phyloP scores from a whole-genome alignment of 23 tunicate species.

The Styela clava region DNA sequence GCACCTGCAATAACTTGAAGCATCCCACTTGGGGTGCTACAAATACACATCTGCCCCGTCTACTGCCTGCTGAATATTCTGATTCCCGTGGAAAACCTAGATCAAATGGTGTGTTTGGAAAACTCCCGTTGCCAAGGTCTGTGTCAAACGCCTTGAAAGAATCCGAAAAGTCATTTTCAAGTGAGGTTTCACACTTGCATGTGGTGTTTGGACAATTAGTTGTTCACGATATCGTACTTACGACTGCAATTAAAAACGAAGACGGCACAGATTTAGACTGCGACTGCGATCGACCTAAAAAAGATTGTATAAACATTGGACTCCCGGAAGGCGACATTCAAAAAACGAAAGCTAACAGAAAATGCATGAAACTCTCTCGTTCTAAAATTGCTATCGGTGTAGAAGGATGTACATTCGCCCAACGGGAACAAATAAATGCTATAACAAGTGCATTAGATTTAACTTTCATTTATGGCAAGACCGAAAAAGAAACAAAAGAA shows the following conservation, averaged over 20 bases:
- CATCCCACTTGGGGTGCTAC: slow-evolving; percentile 69
- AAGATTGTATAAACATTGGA: slow-evolving; percentile 71
- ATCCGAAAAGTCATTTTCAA: slow-evolving; percentile 6
- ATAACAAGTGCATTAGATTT: slow-evolving; percentile 59
- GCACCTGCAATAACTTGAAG: slow-evolving; percentile 76
- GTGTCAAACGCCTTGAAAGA: slow-evolving; percentile 49
- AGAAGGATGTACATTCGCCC: slow-evolving; percentile 2
- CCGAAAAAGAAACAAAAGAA: slow-evolving; percentile 31
- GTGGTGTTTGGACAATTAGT: slow-evolving; percentile 84
- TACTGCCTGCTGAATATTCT: slow-evolving; percentile 65
- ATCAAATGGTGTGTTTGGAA: slow-evolving; percentile 2
- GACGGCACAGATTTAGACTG: slow-evolving; percentile 55
- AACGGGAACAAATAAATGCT: slow-evolving; percentile 65
- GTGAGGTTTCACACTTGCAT: slow-evolving; percentile 40
- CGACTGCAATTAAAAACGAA: slow-evolving; percentile 37
- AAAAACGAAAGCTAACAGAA: slow-evolving; percentile 29
- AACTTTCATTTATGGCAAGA: slow-evolving; percentile 68
- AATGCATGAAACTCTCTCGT: slow-evolving; percentile 49
- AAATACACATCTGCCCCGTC: slow-evolving; percentile 37
- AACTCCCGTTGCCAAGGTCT: slow-evolving; percentile 62
- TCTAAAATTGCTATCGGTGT: slow-evolving; percentile 50
- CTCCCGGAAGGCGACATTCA: slow-evolving; percentile 64
- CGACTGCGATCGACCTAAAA: slow-evolving; percentile 49
- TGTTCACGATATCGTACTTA: slow-evolving; percentile 68
- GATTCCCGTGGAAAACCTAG: slow-evolving; percentile 50